A percentile compares a stretch with the other conserved stretches of the same genome.
These are phyloP conservation scores for Automeris io DNA, from an alignment of 2,888 invertebrate genomes.

Conservation along the genomic window DNA sequence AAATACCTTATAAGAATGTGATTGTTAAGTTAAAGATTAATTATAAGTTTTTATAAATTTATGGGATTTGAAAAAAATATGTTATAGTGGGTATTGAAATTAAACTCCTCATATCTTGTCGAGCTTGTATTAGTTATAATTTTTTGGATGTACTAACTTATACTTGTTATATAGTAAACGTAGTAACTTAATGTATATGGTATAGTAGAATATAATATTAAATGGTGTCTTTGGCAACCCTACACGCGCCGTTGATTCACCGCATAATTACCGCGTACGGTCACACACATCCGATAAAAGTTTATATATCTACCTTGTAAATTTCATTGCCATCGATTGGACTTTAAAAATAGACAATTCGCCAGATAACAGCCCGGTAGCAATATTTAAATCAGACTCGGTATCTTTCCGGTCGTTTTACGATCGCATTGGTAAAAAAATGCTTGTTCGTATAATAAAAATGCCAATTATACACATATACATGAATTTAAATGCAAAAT, in stretches of 20 bases:
- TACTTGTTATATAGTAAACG: too few relatives aligned
- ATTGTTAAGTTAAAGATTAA: too few relatives aligned
- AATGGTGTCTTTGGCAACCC: too few relatives aligned
- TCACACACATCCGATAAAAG: conserved; percentile 62
- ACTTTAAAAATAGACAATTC: conserved; percentile 42
- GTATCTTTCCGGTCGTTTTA: conserved; percentile 33
- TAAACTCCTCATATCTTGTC: too few relatives aligned
- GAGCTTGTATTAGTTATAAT: too few relatives aligned
- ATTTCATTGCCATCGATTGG: conserved; percentile 65
- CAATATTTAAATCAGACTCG: conserved; percentile 48
- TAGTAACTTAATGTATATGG: too few relatives aligned
- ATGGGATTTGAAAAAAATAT: too few relatives aligned
- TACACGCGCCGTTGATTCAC: conserved; percentile 60
- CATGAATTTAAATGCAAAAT: conserved; percentile 32
- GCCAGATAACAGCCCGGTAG: conserved; percentile 38
- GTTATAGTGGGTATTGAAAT: too few relatives aligned
- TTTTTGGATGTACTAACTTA: too few relatives aligned
- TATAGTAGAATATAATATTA: too few relatives aligned
- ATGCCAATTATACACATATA: conserved; percentile 36
- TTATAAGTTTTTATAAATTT: too few relatives aligned
- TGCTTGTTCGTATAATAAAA: conserved; percentile 35
- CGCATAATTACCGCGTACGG: conserved; percentile 72
- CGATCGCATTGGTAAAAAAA: conserved; percentile 32
- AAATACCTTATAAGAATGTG: too few relatives aligned
- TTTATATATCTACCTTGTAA: conserved; percentile 71